Conservation (phyloP, 2,888 invertebrate genomes). For the Acrobeloides nanus region DNA sequence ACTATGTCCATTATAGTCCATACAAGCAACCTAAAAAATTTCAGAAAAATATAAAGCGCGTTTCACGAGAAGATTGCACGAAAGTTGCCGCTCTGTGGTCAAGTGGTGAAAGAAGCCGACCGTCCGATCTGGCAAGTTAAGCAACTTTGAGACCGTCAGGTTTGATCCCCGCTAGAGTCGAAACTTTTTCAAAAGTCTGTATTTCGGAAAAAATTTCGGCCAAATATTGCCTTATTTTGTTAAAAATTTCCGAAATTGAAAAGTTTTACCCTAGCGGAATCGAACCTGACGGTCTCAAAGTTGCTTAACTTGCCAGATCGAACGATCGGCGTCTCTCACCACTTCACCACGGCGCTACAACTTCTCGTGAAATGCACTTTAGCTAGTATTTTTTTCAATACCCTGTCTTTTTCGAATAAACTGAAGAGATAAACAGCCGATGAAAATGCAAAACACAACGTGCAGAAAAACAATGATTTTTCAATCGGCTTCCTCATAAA, state of each 20-base stretch:
- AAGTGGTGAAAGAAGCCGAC: no score
- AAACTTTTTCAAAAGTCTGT: background rate
- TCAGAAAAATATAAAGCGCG: no score
- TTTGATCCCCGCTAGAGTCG: background rate
- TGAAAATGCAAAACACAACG: slow-evolving; percentile 59
- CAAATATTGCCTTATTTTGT: background rate
- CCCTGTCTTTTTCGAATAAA: slow-evolving; percentile 56
- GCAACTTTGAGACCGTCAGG: no score
- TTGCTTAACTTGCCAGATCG: background rate
- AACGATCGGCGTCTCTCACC: no score
- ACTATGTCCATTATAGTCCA: slow-evolving; percentile 33
- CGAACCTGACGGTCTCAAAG: background rate
- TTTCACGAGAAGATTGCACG: no score
- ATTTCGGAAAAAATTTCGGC: background rate
- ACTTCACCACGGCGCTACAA: background rate
- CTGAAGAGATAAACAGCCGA: slow-evolving; percentile 60
- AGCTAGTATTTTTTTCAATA: no score
- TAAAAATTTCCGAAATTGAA: background rate
- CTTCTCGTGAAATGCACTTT: no score
- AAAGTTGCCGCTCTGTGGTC: no score
- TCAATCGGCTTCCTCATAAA: slow-evolving; percentile 13
- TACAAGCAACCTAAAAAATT: slow-evolving; percentile 48
- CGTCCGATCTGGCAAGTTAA: no score
- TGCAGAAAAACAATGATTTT: slow-evolving; percentile 15
- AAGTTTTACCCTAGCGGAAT: no score